Conservation (phyloP, 2,888 invertebrate species). For the Epistrophe grossulariae region DNA sequence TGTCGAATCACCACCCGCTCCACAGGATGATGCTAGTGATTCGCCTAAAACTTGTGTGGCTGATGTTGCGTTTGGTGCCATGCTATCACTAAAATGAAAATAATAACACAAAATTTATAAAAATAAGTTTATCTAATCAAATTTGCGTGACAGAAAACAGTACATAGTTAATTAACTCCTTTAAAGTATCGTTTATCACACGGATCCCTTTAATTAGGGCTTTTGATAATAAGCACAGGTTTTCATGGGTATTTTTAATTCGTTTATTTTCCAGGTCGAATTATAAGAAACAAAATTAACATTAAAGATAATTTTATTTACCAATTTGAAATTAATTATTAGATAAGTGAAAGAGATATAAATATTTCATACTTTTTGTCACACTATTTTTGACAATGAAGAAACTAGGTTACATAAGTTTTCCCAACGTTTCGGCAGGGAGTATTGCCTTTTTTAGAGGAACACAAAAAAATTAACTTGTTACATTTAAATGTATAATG, state of each 20-base stretch:
- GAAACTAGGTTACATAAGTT: too few relatives aligned
- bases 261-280: neutral
- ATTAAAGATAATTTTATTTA: neutral
- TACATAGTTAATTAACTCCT: neutral
- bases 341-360: neutral
- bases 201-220: neutral
- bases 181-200: neutral
- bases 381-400: too few relatives aligned
- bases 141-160: neutral
- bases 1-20: conserved; percentile 78
- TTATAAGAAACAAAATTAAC: neutral
- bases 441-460: too few relatives aligned
- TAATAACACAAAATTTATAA: conserved; percentile 13
- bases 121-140: neutral
- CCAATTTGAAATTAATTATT: neutral
- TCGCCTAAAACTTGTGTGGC: conserved; percentile 83
- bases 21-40: conserved; percentile 78
- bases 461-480: too few relatives aligned
- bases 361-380: too few relatives aligned
- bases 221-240: neutral
- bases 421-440: too few relatives aligned
- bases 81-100: conserved; percentile 73
- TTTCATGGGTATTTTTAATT: neutral
- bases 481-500: too few relatives aligned
- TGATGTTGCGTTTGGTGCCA: conserved; percentile 82